Percentiles rank a stretch among this genome's conserved stretches.
Evolutionary conservation across 1,140 invertebrate species (phyloP).

Genomic region (Mizuhopecten yessoensis): DNA sequence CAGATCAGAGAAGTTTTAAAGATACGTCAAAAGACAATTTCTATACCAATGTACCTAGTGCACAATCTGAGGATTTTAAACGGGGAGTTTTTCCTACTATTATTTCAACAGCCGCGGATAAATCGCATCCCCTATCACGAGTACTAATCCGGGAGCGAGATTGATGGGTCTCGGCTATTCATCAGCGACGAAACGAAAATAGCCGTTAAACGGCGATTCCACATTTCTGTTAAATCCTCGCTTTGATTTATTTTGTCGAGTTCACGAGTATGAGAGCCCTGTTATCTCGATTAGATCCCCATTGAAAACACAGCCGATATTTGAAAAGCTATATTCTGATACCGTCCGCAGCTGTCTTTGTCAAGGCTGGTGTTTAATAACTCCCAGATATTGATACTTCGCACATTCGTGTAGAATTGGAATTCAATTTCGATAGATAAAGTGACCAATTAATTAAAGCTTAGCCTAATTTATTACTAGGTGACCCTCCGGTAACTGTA

Average conservation of each 20-base stretch:
- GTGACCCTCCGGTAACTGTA: neutral
- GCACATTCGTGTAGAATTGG: slow-evolving; percentile 24
- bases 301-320: slow-evolving; percentile 46
- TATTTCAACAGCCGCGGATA: slow-evolving; percentile 44
- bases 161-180: slow-evolving; percentile 53
- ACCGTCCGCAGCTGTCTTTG: neutral
- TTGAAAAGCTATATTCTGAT: slow-evolving; percentile 50
- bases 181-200: slow-evolving; percentile 49
- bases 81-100: neutral
- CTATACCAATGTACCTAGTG: neutral
- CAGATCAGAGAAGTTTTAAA: slow-evolving; percentile 34
- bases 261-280: slow-evolving; percentile 56
- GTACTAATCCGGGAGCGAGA: slow-evolving; percentile 48
- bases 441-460: slow-evolving; percentile 3
- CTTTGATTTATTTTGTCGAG: slow-evolving; percentile 57
- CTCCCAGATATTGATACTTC: slow-evolving; percentile 29
- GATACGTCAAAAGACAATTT: slow-evolving; percentile 19
- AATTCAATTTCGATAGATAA: slow-evolving; percentile 40
- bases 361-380: slow-evolving; percentile 50
- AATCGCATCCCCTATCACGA: slow-evolving; percentile 46
- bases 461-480: neutral
- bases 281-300: neutral
- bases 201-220: slow-evolving; percentile 61
- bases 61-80: neutral
- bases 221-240: slow-evolving; percentile 51